Evolutionary conservation across 2,888 invertebrate species (phyloP), one percentile per base, ranked within the genome.

Genomic region (Morpho deidamia): DNA sequence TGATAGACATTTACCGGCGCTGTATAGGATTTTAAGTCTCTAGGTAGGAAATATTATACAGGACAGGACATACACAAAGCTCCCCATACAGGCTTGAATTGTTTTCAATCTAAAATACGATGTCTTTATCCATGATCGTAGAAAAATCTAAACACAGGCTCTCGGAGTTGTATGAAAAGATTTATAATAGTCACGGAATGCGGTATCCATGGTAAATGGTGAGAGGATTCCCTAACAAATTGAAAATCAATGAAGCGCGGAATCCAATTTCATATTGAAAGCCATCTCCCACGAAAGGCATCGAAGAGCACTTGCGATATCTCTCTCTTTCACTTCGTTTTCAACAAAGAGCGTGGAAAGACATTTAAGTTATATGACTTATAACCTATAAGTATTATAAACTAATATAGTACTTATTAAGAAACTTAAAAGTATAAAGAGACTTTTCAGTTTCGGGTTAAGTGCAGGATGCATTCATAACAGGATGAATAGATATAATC

Each of bases 191-290:
- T 72, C 69, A 63, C 60, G 61, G 70, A 73, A 76, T 70, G 71
- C 67, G 76, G 76, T 76, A 74, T 80, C 80, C 81, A 80, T 82
- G 76, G 81, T 81, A 83, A 85, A 83, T 82, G 82, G 83, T 71
- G 81, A 75, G 80, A 83, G 78, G 79, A 78, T 75, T 81, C 78
- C 78, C 81, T 79, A 76, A 85, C 87, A 88, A 87, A 91, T 91
- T 90, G 90, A 91, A 89, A 89, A 86, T 90, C 91, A 91, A 91
- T 91, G 91, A 91, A 91, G 91, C 91, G 90, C 90, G 90, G 91
- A 91, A 91, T 92, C 91, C 91, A 91, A 91, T 92, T 91, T 91
- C 89, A 91, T 91, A 91, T 91, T 91, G 91, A 91, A 91, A 91
- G 86, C 85, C 85, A 85, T 88, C 83, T 83, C 84, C 87, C 84